These are phyloP conservation scores for Drosophila meridionalis DNA, from an alignment of 2,888 invertebrate species.

Conservation along the genomic window DNA sequence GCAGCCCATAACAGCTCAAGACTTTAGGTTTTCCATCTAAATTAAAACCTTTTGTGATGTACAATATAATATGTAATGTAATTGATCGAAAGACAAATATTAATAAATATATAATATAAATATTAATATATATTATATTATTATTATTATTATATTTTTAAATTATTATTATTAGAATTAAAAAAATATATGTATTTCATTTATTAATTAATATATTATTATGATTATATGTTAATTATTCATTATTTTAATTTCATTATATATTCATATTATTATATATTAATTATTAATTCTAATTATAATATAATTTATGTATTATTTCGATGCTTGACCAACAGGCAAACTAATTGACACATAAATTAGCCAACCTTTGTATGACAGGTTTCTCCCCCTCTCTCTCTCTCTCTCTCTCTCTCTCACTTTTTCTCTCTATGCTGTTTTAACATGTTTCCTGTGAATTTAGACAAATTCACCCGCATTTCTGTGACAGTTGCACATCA, in stretches of 20 bases:
- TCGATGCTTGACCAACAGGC: slow-evolving; percentile 51
- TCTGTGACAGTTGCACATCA: slow-evolving; percentile 74
- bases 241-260: slow-evolving; percentile 18
- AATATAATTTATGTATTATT: not conserved
- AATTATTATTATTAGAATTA: too few species aligned
- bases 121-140: not conserved
- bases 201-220: slow-evolving; percentile 15
- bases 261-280: slow-evolving; percentile 30
- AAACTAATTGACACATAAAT: slow-evolving; percentile 76
- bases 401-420: not conserved
- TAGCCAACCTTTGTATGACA: slow-evolving; percentile 45
- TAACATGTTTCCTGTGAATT: slow-evolving; percentile 41
- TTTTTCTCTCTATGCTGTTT: not conserved
- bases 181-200: too few species aligned
- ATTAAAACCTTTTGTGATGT: too few species aligned
- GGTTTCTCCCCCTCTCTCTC: too few species aligned
- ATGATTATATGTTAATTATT: too few species aligned
- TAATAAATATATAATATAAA: too few species aligned
- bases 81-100: too few species aligned
- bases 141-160: too few species aligned
- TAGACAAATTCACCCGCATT: slow-evolving; percentile 75
- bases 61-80: too few species aligned
- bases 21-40: too few species aligned
- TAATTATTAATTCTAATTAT: too few species aligned
- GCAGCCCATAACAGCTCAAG: too few species aligned